Percentiles rank a stretch among this genome's conserved stretches.
Evolutionary conservation across 2,113 vertebrate genomes (phyloP).

Genomic region (Marmota monax): DNA sequence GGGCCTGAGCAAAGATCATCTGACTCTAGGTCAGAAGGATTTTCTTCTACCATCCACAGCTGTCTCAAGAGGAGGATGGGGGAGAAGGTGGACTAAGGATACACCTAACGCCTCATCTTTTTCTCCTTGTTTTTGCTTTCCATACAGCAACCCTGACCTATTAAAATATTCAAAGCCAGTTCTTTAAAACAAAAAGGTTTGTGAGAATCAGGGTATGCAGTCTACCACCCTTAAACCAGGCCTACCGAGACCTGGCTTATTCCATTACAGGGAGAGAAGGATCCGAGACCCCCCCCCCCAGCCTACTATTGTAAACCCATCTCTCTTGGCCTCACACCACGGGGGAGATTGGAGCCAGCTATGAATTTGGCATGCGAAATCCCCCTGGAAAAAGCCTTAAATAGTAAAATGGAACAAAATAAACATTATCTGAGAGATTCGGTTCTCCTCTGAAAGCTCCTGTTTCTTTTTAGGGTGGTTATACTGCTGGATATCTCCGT

Average conservation of each 20-base stretch:
- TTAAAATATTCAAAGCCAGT: neutral
- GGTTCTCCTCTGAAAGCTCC: conserved; percentile 10
- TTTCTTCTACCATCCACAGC: neutral
- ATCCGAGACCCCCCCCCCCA: neutral
- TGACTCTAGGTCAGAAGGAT: neutral
- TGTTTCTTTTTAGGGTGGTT: conserved; percentile 87
- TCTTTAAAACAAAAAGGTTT: neutral
- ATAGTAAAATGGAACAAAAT: conserved; percentile 73
- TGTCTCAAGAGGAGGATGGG: conserved; percentile 1
- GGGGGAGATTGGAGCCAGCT: neutral
- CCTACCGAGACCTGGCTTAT: neutral
- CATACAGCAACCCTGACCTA: neutral
- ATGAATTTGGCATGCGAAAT: conserved; percentile 4
- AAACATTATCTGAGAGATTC: conserved; percentile 64
- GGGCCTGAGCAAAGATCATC: neutral
- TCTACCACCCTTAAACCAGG: neutral
- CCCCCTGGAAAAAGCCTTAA: conserved; percentile 80
- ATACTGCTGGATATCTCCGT: conserved; percentile 90
- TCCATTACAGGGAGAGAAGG: neutral
- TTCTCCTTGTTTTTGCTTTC: neutral
- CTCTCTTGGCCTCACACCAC: neutral
- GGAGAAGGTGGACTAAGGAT: neutral
- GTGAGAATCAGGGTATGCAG: neutral
- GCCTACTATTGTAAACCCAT: neutral
- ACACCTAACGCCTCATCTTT: neutral